A percentile compares a stretch with the other conserved stretches of the same genome.
phyloP scores from a whole-genome alignment of 2,797 vertebrate species.

The Natrix natrix region DNA sequence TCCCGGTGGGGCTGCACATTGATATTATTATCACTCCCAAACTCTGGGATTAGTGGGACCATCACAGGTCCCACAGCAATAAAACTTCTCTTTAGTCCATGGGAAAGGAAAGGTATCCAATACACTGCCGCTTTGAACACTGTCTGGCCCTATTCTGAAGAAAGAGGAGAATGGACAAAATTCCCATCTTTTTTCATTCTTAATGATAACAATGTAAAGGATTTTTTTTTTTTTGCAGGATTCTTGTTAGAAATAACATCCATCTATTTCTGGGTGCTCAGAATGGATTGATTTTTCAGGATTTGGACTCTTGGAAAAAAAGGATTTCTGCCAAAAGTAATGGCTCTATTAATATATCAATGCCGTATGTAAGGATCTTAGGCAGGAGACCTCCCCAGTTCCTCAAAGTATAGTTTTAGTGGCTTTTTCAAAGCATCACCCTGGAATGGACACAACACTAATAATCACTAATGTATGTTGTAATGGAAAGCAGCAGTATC shows the following conservation, averaged over 20 bases:
- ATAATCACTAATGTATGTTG: neutral
- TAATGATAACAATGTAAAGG: neutral
- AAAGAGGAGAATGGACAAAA: neutral
- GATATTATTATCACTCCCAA: neutral
- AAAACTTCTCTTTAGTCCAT: neutral
- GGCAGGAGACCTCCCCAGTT: neutral
- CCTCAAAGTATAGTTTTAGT: neutral
- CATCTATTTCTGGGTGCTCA: neutral
- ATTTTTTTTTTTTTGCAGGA: neutral
- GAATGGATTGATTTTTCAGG: neutral
- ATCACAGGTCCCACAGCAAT: neutral
- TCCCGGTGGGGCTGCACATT: neutral
- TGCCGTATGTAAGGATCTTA: neutral
- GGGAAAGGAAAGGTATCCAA: neutral
- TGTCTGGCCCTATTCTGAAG: neutral
- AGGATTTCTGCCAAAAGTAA: neutral
- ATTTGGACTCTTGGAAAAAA: neutral
- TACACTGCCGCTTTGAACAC: neutral
- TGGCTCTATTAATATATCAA: neutral
- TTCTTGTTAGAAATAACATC: neutral
- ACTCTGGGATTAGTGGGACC: neutral
- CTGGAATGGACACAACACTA: neutral
- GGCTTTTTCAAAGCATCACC: neutral
- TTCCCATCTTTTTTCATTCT: neutral
- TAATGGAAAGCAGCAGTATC: neutral